Conservation (phyloP, 2,888 invertebrate genomes). For the Zygothrica quintamaculata region DNA sequence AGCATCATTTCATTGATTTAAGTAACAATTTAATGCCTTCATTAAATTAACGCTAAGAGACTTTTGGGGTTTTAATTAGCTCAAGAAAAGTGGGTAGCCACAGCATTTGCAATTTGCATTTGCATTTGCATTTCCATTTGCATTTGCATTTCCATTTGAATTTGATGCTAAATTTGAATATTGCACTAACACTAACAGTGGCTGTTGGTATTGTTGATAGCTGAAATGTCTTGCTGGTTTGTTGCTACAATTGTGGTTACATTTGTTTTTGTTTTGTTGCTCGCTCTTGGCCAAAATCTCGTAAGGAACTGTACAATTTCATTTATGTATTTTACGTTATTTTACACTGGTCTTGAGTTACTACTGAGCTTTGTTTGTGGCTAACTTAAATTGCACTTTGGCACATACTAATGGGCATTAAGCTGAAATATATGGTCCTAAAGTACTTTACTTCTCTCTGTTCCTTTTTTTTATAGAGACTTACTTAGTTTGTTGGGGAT, state of each 20-base stretch:
- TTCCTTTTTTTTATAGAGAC: no score
- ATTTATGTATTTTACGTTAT: conserved; percentile 8
- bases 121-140: conserved; percentile 23
- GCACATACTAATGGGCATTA: conserved; percentile 66
- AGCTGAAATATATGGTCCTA: conserved; percentile 46
- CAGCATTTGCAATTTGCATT: conserved; percentile 63
- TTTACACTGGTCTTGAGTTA: neutral
- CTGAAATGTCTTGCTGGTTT: conserved; percentile 3
- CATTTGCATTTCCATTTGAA: no score
- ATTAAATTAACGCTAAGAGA: conserved; percentile 36
- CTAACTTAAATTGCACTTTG: conserved; percentile 53
- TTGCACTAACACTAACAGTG: no score
- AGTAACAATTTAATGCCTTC: conserved; percentile 31
- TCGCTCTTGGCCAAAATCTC: conserved; percentile 12
- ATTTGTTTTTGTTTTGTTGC: conserved; percentile 58
- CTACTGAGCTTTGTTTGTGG: conserved; percentile 61
- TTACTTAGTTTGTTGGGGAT: no score
- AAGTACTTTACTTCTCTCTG: no score
- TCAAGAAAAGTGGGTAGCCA: conserved; percentile 61
- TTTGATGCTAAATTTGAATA: conserved; percentile 42
- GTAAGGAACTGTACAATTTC: conserved; percentile 22
- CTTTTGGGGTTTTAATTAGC: conserved; percentile 62
- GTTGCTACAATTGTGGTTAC: conserved; percentile 43
- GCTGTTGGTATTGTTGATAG: conserved; percentile 21
- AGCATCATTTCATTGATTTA: conserved; percentile 30